Evolutionary conservation across 1,140 invertebrate genomes (phyloP).

Genomic region (Dinoponera quadriceps): DNA sequence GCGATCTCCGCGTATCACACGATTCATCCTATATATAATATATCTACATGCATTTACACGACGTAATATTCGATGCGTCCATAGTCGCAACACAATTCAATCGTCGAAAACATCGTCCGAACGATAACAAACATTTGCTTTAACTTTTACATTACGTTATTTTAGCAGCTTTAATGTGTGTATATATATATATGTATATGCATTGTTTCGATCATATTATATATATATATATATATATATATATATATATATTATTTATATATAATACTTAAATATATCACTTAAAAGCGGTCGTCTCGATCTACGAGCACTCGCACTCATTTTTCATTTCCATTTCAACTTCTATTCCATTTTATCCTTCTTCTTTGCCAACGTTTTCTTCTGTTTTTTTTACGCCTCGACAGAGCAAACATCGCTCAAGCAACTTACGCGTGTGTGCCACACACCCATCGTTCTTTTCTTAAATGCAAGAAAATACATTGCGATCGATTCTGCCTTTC

Average conservation of each 20-base stretch:
- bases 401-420: constrained; percentile 14
- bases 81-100: constrained; percentile 18
- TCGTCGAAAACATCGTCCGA: constrained; percentile 41
- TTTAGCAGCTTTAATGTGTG: constrained; percentile 54
- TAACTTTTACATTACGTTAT: constrained; percentile 43
- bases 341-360: constrained; percentile 37
- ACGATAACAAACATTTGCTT: constrained; percentile 51
- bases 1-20: constrained; percentile 11
- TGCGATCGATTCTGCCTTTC: constrained; percentile 28
- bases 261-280: constrained; percentile 80
- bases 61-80: constrained; percentile 36
- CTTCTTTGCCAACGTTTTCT: not conserved
- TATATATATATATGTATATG: no score
- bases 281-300: constrained; percentile 80
- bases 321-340: constrained; percentile 36
- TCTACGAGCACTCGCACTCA: constrained; percentile 74
- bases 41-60: constrained; percentile 52
- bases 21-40: constrained; percentile 55
- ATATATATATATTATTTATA: constrained; percentile 67
- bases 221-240: not conserved
- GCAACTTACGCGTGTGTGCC: constrained; percentile 55
- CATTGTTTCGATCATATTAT: no score
- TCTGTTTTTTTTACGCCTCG: constrained; percentile 19
- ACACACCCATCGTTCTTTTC: not conserved
- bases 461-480: constrained; percentile 38